phyloP scores from a whole-genome alignment of 2,888 invertebrate genomes.

The Branchipolynoe longqiensis region DNA sequence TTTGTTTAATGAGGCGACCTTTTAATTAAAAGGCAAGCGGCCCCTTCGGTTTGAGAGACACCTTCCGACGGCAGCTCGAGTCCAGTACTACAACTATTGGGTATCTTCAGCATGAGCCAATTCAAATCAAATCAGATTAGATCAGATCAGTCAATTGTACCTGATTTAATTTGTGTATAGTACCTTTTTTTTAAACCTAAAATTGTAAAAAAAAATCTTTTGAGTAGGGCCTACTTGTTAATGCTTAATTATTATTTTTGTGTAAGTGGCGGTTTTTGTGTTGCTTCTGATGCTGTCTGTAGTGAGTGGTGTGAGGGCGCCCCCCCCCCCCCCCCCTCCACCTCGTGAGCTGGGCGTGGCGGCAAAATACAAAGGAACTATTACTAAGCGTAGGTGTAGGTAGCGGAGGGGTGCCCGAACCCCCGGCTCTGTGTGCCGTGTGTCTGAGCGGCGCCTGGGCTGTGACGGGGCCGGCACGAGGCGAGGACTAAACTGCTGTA shows the following conservation, averaged over 20 bases:
- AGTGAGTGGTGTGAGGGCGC: neutral
- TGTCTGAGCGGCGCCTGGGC: too few relatives aligned
- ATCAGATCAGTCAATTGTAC: neutral
- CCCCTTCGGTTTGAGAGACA: neutral
- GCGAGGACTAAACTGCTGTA: conserved; percentile 43
- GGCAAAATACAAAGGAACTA: neutral
- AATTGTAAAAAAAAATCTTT: neutral
- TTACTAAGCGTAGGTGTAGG: conserved; percentile 22
- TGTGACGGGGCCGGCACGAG: conserved; percentile 16
- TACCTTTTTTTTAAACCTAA: neutral
- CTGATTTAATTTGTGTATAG: too few relatives aligned
- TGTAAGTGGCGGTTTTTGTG: neutral
- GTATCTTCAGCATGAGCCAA: neutral
- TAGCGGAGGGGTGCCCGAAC: too few relatives aligned
- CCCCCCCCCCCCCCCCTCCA: too few relatives aligned
- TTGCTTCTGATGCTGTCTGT: neutral
- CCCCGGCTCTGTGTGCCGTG: too few relatives aligned
- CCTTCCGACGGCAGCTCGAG: conserved; percentile 9
- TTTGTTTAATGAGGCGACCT: too few relatives aligned
- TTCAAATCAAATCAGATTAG: neutral
- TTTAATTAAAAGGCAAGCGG: too few relatives aligned
- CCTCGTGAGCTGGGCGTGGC: neutral
- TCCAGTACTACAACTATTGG: neutral
- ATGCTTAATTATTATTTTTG: neutral
- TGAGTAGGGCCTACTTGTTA: neutral